Evolutionary conservation across 2,113 vertebrate species (phyloP).

Genomic region (Oryctolagus cuniculus): mOryCun1.1 NC_091449.1:32818001-32818500

Average conservation of each 20-base stretch:
- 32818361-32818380: slow-evolving; percentile 50
- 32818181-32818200: not conserved
- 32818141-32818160: not conserved
- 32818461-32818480: slow-evolving; percentile 37
- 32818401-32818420: slow-evolving; percentile 40
- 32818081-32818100: not conserved
- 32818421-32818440: not conserved
- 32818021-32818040: slow-evolving; percentile 53
- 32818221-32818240: not conserved
- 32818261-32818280: slow-evolving; percentile 4
- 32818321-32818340: slow-evolving; percentile 43
- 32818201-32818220: not conserved
- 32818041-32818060: slow-evolving; percentile 15
- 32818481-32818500: slow-evolving; percentile 4
- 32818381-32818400: not conserved
- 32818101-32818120: not conserved
- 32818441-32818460: not conserved
- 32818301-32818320: not conserved
- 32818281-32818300: slow-evolving; percentile 1
- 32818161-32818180: not conserved
- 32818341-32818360: not conserved
- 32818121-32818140: not conserved
- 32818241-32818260: slow-evolving; percentile 21
- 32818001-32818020: slow-evolving; percentile 5
- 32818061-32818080: slow-evolving; percentile 43